Evolutionary conservation across 2,888 invertebrate species (phyloP).

Genomic region (Trachelus iudaicus): DNA sequence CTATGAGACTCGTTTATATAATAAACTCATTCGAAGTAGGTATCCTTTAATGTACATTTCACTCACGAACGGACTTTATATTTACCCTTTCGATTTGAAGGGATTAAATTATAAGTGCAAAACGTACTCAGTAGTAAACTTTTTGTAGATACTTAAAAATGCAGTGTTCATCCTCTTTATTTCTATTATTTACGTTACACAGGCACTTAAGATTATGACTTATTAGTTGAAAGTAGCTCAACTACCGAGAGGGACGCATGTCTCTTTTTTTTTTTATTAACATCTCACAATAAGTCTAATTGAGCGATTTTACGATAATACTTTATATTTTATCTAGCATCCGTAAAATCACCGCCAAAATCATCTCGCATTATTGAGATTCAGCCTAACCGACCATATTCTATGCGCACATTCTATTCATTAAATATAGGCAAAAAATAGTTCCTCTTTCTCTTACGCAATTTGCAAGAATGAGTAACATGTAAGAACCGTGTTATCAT

Average conservation of each 20-base stretch:
- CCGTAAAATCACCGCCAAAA: not conserved
- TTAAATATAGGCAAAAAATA: not conserved
- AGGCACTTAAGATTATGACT: constrained; percentile 2
- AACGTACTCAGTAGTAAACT: not conserved
- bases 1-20: not conserved
- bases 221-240: not conserved
- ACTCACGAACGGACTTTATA: not conserved
- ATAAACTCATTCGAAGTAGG: not conserved
- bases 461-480: not conserved
- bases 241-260: not conserved
- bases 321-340: not conserved
- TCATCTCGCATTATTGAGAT: not conserved
- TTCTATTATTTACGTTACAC: not conserved
- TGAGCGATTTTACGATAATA: not conserved
- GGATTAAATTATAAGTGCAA: not conserved
- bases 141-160: not conserved
- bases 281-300: not conserved
- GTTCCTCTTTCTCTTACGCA: not conserved
- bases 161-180: not conserved
- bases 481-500: not conserved
- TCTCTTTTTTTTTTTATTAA: not conserved
- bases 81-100: not conserved
- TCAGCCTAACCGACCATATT: not conserved
- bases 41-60: not conserved
- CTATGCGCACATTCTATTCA: not conserved